phyloP scores from a whole-genome alignment of 2,888 invertebrate species.

The Campopleginae sp. region DNA sequence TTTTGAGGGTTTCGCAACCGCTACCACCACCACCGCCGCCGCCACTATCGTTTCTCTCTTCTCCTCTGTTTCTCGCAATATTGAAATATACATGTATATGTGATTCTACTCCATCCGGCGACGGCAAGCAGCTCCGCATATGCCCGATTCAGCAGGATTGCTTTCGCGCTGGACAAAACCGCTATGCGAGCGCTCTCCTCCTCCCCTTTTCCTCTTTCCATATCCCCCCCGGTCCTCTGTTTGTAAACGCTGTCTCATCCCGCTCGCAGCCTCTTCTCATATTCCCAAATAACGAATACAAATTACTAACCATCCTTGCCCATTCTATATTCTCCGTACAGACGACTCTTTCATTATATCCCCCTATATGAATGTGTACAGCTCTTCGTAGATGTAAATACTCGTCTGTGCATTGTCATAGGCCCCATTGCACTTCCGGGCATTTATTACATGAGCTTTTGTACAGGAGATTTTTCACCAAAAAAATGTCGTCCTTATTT shows the following conservation, averaged over 20 bases:
- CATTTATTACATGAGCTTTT: conserved; percentile 11
- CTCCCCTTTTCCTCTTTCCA: neutral
- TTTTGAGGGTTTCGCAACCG: conserved; percentile 47
- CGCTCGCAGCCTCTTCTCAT: conserved; percentile 50
- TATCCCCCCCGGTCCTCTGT: neutral
- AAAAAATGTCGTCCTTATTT: neutral
- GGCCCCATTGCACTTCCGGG: conserved; percentile 9
- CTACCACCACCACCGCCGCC: conserved; percentile 1
- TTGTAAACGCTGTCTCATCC: conserved; percentile 9
- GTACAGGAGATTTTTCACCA: neutral
- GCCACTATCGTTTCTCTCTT: conserved; percentile 27
- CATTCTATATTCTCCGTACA: conserved; percentile 45
- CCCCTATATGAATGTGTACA: neutral
- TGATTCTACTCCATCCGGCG: conserved; percentile 36
- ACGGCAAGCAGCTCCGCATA: conserved; percentile 62
- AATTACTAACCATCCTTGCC: conserved; percentile 59
- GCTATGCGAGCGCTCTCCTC: conserved; percentile 22
- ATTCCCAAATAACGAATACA: conserved; percentile 65
- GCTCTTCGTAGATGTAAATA: neutral
- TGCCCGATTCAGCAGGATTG: conserved; percentile 64
- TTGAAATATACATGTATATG: conserved; percentile 8
- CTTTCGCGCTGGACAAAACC: conserved; percentile 64
- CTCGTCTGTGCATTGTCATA: conserved; percentile 15
- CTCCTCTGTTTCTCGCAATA: conserved; percentile 6
- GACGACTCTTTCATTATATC: conserved; percentile 16